Conservation (phyloP, 2,888 invertebrate genomes). For the Acleris sparsana region DNA sequence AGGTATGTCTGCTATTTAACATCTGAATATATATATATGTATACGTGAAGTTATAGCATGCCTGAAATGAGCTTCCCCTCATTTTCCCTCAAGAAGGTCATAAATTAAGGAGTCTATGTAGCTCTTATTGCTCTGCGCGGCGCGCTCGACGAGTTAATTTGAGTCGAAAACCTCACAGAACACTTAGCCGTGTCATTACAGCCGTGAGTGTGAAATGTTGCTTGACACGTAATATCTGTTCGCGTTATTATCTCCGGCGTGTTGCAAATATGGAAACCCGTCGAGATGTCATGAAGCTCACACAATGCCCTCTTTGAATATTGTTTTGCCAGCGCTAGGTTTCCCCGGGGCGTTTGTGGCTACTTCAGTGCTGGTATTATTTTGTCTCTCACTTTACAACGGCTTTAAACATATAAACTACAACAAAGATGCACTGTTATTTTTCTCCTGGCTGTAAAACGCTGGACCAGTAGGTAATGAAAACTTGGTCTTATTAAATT, state of each 20-base stretch:
- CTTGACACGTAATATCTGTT: conserved; percentile 33
- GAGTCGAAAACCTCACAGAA: conserved; percentile 30
- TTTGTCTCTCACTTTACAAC: conserved; percentile 2
- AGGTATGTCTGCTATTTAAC: neutral
- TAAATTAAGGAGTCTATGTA: conserved; percentile 32
- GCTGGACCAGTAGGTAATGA: too few relatives aligned
- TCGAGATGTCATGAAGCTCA: conserved; percentile 27
- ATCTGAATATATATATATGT: neutral
- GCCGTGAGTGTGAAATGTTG: conserved; percentile 31
- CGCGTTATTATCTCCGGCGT: conserved; percentile 14
- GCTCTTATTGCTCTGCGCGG: conserved; percentile 26
- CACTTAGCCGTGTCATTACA: conserved; percentile 32
- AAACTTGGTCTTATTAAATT: too few relatives aligned
- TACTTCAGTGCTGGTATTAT: conserved; percentile 1
- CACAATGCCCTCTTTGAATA: conserved; percentile 26
- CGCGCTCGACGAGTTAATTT: conserved; percentile 27
- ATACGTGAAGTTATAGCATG: conserved; percentile 1
- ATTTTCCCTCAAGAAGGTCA: conserved; percentile 32
- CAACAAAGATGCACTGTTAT: neutral
- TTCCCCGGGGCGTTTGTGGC: conserved; percentile 14
- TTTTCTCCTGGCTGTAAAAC: neutral
- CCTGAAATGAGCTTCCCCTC: conserved; percentile 32
- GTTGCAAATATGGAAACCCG: conserved; percentile 27
- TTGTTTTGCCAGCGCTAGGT: conserved; percentile 27
- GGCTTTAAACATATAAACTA: neutral